Base-by-base conservation (phyloP, 2,888 invertebrate genomes). In the Ecliptopera silaceata region DNA sequence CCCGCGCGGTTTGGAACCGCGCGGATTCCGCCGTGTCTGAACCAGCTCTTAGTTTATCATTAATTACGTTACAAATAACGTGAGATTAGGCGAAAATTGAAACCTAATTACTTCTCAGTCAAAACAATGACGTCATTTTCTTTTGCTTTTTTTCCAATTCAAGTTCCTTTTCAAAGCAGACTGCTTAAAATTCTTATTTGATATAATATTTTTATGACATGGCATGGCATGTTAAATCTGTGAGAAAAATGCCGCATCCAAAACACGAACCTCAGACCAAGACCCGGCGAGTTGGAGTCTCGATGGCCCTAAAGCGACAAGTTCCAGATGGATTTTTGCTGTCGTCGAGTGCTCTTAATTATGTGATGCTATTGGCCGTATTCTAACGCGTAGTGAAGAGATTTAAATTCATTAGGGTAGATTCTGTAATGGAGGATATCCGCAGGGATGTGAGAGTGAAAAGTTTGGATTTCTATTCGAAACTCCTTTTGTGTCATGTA, bases 241-340 rank as follows among this genome's bases (percentile, higher is more conserved):
- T 13, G 2, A 20, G n/a, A 36, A 4, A 13, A 47, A 57, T 60
- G 53, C 61, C 65, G 13, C 59, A 17, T 68, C 66, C 59, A 49
- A 22, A 34, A 0, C 8, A n/a, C 13, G 5, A 17, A 1, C 6
- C 3, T 73, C 77, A 77, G 49, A 22, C 63, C 61, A 54, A 69
- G 65, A 68, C 68, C 65, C 75, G 70, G 76, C 69, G 79, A 79
- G 77, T 75, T 75, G 71, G 77, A 61, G 72, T 75, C 87, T 61
- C 61, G 74, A 87, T 84, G 80, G 84, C 90, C 89, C 88, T 89
- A 83, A 89, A 86, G 88, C 79, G 88, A 78, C 84, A 86, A 88
- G 82, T 88, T 84, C 64, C 78, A 86, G 89, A 91, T 91, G 90
- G 90, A 91, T 91, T 91, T 91, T 91, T 91, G 90, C 82, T 91